These are phyloP conservation scores for Chrysina gloriosa DNA, from an alignment of 2,888 invertebrate species.

Conservation along the genomic window DNA sequence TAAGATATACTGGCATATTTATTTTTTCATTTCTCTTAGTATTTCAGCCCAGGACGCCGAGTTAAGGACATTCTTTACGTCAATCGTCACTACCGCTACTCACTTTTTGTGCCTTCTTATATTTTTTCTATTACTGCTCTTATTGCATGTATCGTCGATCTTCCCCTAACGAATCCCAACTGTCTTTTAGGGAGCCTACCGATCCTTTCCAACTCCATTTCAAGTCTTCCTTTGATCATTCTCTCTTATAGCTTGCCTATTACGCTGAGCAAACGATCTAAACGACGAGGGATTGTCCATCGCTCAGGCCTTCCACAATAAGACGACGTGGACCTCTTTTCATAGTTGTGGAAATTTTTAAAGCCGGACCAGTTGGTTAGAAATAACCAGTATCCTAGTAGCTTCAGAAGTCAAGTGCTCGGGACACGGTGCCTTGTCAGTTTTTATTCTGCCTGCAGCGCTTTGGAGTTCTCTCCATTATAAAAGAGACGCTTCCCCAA, in stretches of 20 bases:
- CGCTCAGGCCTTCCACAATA: neutral
- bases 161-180: neutral
- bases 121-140: neutral
- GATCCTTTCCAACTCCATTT: neutral
- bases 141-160: neutral
- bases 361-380: neutral
- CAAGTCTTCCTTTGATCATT: too few relatives aligned
- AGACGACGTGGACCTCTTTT: neutral
- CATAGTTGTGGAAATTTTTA: neutral
- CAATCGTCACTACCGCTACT: neutral
- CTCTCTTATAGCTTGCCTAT: too few relatives aligned
- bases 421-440: too few relatives aligned
- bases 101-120: neutral
- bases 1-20: neutral
- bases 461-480: neutral
- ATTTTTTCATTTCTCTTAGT: neutral
- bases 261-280: too few relatives aligned
- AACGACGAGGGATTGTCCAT: too few relatives aligned
- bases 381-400: neutral
- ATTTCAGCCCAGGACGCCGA: neutral
- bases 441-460: neutral
- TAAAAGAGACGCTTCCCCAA: neutral
- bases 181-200: neutral
- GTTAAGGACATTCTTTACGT: too few relatives aligned
- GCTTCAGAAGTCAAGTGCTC: neutral